These are phyloP conservation scores for Felis catus DNA, from an alignment of 2,113 vertebrate species.

Conservation along the genomic window F.catus_Fca126_mat1.0 CM031420.1:49138501-49139000, in stretches of 20 bases:
- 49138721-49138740: background rate
- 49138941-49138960: background rate
- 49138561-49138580: background rate
- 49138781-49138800: background rate
- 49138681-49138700: background rate
- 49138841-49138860: background rate
- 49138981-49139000: background rate
- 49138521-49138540: background rate
- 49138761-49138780: background rate
- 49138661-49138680: background rate
- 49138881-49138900: background rate
- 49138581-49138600: background rate
- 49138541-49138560: background rate
- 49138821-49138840: background rate
- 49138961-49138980: background rate
- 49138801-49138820: background rate
- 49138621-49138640: background rate
- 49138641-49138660: background rate
- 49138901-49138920: background rate
- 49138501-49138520: background rate
- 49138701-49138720: background rate
- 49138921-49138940: background rate
- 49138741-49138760: background rate
- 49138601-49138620: background rate
- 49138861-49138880: background rate